Conservation (phyloP, 30 jellyfish, hydroid and myxozoan species). For the Clytia hemisphaerica region DNA sequence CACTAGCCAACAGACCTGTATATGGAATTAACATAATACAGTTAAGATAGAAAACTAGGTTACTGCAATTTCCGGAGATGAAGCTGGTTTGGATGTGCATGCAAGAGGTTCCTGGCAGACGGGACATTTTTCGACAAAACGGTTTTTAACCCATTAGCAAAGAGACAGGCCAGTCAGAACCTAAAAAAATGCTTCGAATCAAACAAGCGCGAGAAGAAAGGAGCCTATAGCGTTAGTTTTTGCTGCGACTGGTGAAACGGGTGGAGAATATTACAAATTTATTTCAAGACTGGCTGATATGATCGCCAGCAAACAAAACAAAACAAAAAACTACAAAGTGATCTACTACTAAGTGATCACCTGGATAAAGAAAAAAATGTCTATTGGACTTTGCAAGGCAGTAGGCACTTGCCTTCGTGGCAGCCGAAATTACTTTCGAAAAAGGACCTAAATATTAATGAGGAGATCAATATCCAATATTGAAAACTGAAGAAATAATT, state of each 20-base stretch:
- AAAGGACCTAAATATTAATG: no score
- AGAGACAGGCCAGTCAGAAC: slow-evolving; percentile 16
- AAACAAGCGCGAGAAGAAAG: slow-evolving; percentile 19
- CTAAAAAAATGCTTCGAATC: slow-evolving; percentile 17
- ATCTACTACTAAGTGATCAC: no score
- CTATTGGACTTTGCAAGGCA: no score
- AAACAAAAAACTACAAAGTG: no score
- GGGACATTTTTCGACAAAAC: slow-evolving; percentile 21
- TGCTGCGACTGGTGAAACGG: slow-evolving; percentile 26
- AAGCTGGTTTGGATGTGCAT: slow-evolving; percentile 18
- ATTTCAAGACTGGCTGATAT: slow-evolving; percentile 4
- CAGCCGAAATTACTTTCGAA: no score
- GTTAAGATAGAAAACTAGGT: no score
- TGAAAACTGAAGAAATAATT: no score
- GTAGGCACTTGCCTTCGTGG: no score
- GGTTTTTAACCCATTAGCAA: slow-evolving; percentile 40
- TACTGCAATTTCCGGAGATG: slow-evolving; percentile 10
- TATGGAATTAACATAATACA: no score
- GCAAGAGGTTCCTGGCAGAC: slow-evolving; percentile 34
- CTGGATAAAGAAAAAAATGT: no score
- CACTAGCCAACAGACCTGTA: no score
- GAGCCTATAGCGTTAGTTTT: not conserved
- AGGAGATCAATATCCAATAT: no score
- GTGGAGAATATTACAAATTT: slow-evolving; percentile 25
- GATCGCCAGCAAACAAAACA: slow-evolving; percentile 12